phyloP scores from a whole-genome alignment of 1,140 invertebrate genomes.

The Metopolophium dirhodum region DNA sequence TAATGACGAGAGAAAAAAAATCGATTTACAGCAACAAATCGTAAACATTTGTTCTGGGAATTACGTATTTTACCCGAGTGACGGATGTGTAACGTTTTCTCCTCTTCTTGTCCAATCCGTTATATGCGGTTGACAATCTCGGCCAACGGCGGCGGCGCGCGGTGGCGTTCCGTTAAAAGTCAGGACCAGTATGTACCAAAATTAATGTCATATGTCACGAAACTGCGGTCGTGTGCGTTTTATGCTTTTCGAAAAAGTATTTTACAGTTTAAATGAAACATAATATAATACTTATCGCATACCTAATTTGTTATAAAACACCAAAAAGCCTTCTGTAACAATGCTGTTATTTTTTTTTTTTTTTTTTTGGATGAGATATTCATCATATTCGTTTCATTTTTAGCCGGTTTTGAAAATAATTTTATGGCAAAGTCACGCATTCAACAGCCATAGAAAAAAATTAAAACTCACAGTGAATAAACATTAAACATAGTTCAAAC shows the following conservation, averaged over 20 bases:
- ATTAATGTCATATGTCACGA: background rate
- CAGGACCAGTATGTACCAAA: background rate
- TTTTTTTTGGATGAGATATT: background rate
- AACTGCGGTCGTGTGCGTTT: background rate
- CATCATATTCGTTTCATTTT: background rate
- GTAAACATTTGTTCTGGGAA: constrained; percentile 2
- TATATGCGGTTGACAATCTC: background rate
- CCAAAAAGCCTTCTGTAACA: background rate
- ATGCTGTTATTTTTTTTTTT: background rate
- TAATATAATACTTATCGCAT: background rate
- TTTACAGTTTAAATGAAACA: background rate
- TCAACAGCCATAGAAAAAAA: background rate
- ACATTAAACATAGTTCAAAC: background rate
- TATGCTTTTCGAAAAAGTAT: background rate
- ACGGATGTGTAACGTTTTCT: constrained; percentile 8
- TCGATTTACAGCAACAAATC: background rate
- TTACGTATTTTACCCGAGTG: background rate
- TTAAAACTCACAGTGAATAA: background rate
- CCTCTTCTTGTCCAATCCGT: background rate
- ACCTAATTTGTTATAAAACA: background rate
- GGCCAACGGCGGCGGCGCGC: background rate
- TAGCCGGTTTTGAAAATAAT: background rate
- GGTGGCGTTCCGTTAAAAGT: background rate
- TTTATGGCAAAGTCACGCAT: background rate
- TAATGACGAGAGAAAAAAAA: background rate